phyloP scores from a whole-genome alignment of 1,140 invertebrate genomes.

The Whitmania pigra region DNA sequence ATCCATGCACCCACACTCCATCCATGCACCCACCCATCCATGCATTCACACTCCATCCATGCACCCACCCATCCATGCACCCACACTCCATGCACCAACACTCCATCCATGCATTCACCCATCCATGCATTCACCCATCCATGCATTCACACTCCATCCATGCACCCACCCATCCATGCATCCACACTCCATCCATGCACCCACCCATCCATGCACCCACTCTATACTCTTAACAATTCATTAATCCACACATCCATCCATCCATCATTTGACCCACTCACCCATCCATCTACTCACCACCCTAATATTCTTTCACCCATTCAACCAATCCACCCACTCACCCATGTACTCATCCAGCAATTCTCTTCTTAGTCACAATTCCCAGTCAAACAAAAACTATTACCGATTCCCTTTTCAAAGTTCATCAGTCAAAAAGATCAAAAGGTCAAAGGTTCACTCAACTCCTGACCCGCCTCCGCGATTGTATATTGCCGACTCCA shows the following conservation, averaged over 20 bases:
- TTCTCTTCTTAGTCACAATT: too few species aligned
- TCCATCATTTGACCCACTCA: not conserved
- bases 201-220: too few species aligned
- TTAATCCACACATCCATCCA: slow-evolving; percentile 2
- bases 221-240: not conserved
- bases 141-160: too few species aligned
- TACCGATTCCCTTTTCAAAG: too few species aligned
- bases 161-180: not conserved
- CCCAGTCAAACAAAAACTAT: too few species aligned
- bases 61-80: too few species aligned
- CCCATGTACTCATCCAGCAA: too few species aligned
- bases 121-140: not conserved
- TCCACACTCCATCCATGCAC: not conserved
- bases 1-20: not conserved
- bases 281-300: not conserved
- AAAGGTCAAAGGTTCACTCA: too few species aligned
- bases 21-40: not conserved
- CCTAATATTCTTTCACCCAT: not conserved
- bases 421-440: too few species aligned
- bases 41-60: too few species aligned
- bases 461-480: too few species aligned
- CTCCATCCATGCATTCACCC: not conserved
- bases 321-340: not conserved
- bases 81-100: not conserved
- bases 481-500: too few species aligned